A percentile compares a stretch with the other conserved stretches of the same genome.
These are phyloP conservation scores for Trimorus sp. DNA, from an alignment of 2,888 invertebrate species.

Conservation along the genomic window DNA sequence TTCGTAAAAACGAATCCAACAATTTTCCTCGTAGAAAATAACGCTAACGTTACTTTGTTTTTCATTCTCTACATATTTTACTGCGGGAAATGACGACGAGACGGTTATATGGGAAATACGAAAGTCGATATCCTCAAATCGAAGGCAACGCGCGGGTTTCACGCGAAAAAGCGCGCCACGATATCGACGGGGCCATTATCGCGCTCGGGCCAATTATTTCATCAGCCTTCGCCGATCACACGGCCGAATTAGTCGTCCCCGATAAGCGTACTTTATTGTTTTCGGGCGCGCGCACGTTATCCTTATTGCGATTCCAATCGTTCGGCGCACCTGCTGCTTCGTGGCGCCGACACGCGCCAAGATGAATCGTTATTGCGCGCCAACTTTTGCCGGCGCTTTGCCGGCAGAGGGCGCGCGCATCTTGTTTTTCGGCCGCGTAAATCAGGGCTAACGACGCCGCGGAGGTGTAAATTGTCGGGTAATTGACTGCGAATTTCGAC, in stretches of 20 bases:
- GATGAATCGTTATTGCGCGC: constrained; percentile 50
- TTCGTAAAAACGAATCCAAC: too few species aligned
- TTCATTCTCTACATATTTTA: too few species aligned
- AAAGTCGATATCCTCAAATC: constrained; percentile 66
- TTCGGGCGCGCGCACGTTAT: constrained; percentile 52
- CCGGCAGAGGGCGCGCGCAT: not conserved
- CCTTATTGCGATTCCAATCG: constrained; percentile 57
- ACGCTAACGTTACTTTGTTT: too few species aligned
- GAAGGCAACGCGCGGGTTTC: constrained; percentile 59
- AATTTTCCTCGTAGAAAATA: too few species aligned
- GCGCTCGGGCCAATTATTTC: constrained; percentile 56
- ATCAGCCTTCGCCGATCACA: constrained; percentile 30
- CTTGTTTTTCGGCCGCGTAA: constrained; percentile 9
- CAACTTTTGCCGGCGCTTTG: constrained; percentile 42
- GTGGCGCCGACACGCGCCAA: constrained; percentile 33
- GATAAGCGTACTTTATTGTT: constrained; percentile 62
- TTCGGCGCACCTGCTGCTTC: constrained; percentile 53
- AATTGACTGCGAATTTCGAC: too few species aligned
- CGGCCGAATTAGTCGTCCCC: constrained; percentile 48
- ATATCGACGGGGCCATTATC: constrained; percentile 50
- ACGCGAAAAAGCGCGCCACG: constrained; percentile 46
- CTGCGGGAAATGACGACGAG: too few species aligned
- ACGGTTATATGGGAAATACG: too few species aligned
- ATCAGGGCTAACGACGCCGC: not conserved
- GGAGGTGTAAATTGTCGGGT: too few species aligned